Evolutionary conservation across 2,888 invertebrate species (phyloP), one percentile per base, ranked within the genome.

Genomic region (Stenodera caucasica): DNA sequence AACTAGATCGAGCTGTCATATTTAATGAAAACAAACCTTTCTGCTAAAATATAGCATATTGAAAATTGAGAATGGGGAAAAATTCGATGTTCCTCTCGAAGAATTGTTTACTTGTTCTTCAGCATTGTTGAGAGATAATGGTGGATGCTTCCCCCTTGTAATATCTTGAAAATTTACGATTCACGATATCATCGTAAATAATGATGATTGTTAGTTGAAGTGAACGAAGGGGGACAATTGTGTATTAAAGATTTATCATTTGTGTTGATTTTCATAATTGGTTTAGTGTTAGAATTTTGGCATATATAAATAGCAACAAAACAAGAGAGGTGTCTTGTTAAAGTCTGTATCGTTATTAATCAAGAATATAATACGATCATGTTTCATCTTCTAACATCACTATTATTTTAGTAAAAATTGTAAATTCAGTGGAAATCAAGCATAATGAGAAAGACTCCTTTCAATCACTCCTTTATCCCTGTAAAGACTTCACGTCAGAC

Each of bases 161-260:
- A 45, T 21, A 45, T 45, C 45, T 45, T 12, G 37, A 53, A 69
- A 73, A 72, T 71, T 72, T 68, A 71, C 67, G 70, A 68, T 68
- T 57, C 63, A 59, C 66, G 61, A 65, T 66, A 69, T 67, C 67
- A 64, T 64, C 59, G 61, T 68, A 66, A 67, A 66, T 67, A 72
- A 70, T 71, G 72, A 67, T 69, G 55, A 45, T 45, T 71, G 71
- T 73, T 73, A 71, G 68, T 72, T 37, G n/a, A 37, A 37, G 69
- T 64, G 61, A 68, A 64, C 65, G 61, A 60, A 61, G 53, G 58
- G 32, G 50, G 66, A 68, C 69, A 71, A 72, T 74, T 72, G 73
- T 72, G 68, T 72, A 71, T 72, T 70, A 72, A 72, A 74, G 72
- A 76, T 75, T 75, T 75, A 75, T 75, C 72, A 75, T 74, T 72